Conservation (phyloP, 2,888 invertebrate genomes). For the Nesidiocoris tenuis region DNA sequence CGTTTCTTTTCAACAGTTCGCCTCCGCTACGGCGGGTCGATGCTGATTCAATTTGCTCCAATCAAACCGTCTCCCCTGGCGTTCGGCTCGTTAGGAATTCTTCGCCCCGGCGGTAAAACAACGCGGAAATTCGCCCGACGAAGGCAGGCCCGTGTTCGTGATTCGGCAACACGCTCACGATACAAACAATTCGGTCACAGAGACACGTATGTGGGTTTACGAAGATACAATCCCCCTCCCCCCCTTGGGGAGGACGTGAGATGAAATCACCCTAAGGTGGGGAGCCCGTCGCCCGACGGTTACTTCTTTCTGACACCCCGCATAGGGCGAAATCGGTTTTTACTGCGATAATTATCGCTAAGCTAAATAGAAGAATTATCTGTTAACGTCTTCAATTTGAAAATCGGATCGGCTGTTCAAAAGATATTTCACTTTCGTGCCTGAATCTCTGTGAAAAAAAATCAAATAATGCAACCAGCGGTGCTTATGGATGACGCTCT, state of each 20-base stretch:
- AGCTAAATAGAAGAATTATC: too few species aligned
- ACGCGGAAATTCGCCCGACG: background rate
- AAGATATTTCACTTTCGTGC: too few species aligned
- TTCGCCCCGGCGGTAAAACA: slow-evolving; percentile 6
- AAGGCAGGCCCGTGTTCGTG: background rate
- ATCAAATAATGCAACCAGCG: too few species aligned
- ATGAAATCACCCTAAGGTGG: background rate
- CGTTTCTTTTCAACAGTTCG: background rate
- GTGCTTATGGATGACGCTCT: too few species aligned
- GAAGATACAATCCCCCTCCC: background rate
- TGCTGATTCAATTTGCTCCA: slow-evolving; percentile 40
- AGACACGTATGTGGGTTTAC: background rate
- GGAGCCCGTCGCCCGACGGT: too few species aligned
- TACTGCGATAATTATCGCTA: too few species aligned
- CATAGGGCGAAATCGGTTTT: slow-evolving; percentile 6
- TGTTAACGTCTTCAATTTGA: too few species aligned
- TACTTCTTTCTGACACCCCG: slow-evolving; percentile 6
- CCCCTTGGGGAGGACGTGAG: background rate
- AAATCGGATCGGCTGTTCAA: too few species aligned
- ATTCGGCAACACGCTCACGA: background rate
- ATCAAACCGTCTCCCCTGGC: slow-evolving; percentile 9
- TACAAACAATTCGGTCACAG: background rate
- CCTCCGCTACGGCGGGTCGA: slow-evolving; percentile 11
- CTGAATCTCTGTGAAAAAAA: too few species aligned
- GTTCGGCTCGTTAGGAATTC: background rate